These are phyloP conservation scores for Terebella lapidaria DNA, from an alignment of 2,888 invertebrate genomes.

Conservation along the genomic window DNA sequence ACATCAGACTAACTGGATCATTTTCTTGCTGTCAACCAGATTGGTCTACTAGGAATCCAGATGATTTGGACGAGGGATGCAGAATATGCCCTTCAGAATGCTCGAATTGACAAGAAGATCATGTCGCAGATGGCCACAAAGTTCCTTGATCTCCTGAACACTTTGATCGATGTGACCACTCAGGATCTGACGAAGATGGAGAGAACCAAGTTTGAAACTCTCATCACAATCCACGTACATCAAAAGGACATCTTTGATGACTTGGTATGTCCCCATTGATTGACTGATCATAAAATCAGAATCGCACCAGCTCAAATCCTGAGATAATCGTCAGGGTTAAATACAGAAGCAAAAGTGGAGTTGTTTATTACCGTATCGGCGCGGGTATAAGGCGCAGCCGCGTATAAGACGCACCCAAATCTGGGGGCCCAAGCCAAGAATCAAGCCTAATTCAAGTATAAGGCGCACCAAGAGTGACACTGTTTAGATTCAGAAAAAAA, in stretches of 20 bases:
- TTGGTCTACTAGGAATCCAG: constrained; percentile 86
- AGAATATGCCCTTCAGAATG: constrained; percentile 82
- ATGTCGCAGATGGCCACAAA: constrained; percentile 82
- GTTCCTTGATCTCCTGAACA: constrained; percentile 86
- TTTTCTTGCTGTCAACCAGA: too few species aligned
- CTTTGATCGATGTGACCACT: constrained; percentile 91
- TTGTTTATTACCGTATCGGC: too few species aligned
- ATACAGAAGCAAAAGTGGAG: too few species aligned
- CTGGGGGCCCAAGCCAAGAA: too few species aligned
- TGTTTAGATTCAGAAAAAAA: too few species aligned
- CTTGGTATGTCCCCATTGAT: constrained; percentile 69
- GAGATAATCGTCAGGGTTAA: too few species aligned
- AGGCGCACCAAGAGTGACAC: neutral
- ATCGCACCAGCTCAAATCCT: too few species aligned
- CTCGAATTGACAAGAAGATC: constrained; percentile 85
- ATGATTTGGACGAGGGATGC: constrained; percentile 96
- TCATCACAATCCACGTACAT: constrained; percentile 95
- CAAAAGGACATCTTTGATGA: constrained; percentile 96
- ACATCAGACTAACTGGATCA: too few species aligned
- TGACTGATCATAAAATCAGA: too few species aligned
- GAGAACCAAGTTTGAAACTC: constrained; percentile 88
- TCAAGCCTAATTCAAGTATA: too few species aligned
- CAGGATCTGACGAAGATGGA: constrained; percentile 85
- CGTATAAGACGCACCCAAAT: too few species aligned
- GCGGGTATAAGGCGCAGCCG: too few species aligned